Base-by-base conservation (phyloP, 2,888 invertebrate species). In the Cenopis cana region DNA sequence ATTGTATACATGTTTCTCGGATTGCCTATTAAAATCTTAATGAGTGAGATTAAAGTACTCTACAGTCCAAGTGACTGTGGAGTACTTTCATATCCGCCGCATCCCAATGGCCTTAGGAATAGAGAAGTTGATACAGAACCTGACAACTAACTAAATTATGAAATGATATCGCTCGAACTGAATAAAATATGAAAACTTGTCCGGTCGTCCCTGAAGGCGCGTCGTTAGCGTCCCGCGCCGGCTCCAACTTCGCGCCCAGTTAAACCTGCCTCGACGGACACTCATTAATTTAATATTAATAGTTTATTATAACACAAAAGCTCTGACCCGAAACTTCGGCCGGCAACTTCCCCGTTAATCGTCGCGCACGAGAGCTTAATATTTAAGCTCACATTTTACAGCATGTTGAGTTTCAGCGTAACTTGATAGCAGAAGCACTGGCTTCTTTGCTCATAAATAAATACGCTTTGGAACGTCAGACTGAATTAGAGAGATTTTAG, bases 351-450 rank as follows among this genome's bases (percentile, higher is more conserved):
- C 14, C n/a, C 18, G 55, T 55, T 67, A 56, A 52, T 70, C 65
- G 68, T 41, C 41, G 46, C 64, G n/a, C 61, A 33, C 57, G 38
- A 66, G 29, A 67, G 67, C 71, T 71, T 71, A 71, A 67, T 71
- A 66, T 71, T 71, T 49, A 61, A 71, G 67, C 67, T 67, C 61
- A 29, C 66, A 67, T 71, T 71, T 71, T 71, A 67, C 70, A 71
- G 61, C 71, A 67, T 38, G 67, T 56, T 38, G 60, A 60, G 46
- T 49, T 60, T 49, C 49, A 67, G 60, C 56, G 50, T 61, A 71
- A 55, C 71, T 71, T 61, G 60, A 56, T 67, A 29, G 61, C 56
- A 50, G 52, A 24, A 57, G 60, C 70, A 46, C 54, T 59, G 59
- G 65, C 70, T 70, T 70, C 70, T 66, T 60, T 33, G 12, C 65